These are phyloP conservation scores for Coluber constrictor DNA, from an alignment of 2,797 vertebrate genomes.

Conservation along the genomic window DNA sequence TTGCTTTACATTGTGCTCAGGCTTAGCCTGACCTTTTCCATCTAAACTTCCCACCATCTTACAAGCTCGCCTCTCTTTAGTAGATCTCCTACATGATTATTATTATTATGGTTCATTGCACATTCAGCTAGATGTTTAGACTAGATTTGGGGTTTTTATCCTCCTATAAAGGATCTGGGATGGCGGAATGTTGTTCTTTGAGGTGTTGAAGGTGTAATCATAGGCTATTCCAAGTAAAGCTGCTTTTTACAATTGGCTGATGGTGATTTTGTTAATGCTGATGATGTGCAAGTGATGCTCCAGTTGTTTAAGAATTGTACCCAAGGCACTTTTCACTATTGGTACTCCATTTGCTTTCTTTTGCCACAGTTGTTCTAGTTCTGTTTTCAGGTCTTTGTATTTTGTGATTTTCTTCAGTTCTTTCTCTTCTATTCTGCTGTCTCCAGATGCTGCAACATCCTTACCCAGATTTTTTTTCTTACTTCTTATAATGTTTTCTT, in stretches of 20 bases:
- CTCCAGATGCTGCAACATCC: background rate
- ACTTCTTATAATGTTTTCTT: background rate
- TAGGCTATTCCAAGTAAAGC: too few relatives aligned
- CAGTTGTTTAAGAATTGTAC: background rate
- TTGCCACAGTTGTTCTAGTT: background rate
- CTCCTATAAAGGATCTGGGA: background rate
- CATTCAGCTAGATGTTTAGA: background rate
- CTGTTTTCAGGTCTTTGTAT: background rate
- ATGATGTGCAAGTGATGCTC: too few relatives aligned
- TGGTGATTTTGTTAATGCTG: too few relatives aligned
- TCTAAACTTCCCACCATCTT: background rate
- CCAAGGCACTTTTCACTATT: background rate
- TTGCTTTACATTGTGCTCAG: background rate
- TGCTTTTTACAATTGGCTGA: too few relatives aligned
- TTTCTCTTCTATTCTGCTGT: background rate
- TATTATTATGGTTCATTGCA: background rate
- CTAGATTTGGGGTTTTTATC: background rate
- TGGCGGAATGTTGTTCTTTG: background rate
- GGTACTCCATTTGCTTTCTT: background rate
- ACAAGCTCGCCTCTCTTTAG: background rate
- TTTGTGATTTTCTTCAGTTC: background rate
- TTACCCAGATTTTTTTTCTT: background rate
- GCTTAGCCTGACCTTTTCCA: background rate
- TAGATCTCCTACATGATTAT: background rate
- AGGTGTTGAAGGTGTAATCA: too few relatives aligned